Percentiles rank a stretch among this genome's conserved stretches.
These are phyloP conservation scores for Tetranychus urticae DNA, from an alignment of 1,140 invertebrate species.

Conservation along the genomic window DNA sequence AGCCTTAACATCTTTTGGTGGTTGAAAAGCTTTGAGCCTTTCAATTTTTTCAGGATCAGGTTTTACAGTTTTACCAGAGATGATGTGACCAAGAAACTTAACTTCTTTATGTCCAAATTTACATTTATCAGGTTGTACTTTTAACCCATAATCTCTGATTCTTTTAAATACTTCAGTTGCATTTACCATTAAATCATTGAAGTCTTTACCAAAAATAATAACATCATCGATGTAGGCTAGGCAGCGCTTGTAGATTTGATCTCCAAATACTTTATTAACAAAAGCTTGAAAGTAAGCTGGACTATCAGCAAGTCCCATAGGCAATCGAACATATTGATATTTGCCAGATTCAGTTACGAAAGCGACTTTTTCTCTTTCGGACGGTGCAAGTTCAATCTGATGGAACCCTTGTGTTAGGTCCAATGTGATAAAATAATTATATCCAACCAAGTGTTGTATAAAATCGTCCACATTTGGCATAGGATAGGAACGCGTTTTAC, in stretches of 20 bases:
- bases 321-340: constrained; percentile 16
- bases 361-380: constrained; percentile 15
- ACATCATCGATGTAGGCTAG: background rate
- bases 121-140: background rate
- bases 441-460: background rate
- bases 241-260: background rate
- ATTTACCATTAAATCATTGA: background rate
- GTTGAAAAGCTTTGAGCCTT: background rate
- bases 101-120: background rate
- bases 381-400: constrained; percentile 1
- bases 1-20: background rate
- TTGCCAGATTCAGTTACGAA: constrained; percentile 20
- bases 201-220: background rate
- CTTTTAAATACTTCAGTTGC: background rate
- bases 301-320: background rate
- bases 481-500: constrained; percentile 25
- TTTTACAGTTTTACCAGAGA: background rate
- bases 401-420: constrained; percentile 8
- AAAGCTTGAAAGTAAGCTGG: background rate
- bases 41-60: background rate
- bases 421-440: background rate
- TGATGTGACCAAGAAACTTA: background rate
- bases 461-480: constrained; percentile 20
- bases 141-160: background rate
- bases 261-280: background rate